phyloP scores from a whole-genome alignment of 1,140 invertebrate species.

The Tribolium madens region DNA sequence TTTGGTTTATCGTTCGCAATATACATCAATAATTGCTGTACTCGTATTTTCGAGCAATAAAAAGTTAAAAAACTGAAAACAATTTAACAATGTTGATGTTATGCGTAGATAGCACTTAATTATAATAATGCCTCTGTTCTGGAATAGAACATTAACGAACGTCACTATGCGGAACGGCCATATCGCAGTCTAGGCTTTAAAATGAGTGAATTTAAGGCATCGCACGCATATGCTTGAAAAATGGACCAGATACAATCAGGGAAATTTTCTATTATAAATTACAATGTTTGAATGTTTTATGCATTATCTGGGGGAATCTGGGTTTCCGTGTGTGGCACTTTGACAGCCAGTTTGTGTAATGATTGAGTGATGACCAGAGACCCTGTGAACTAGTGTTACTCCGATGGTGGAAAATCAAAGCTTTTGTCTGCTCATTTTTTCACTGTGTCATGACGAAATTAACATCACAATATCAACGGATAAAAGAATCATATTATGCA shows the following conservation, averaged over 20 bases:
- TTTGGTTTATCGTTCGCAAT: constrained; percentile 4
- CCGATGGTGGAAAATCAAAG: constrained; percentile 31
- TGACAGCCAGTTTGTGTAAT: constrained; percentile 45
- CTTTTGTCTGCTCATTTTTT: constrained; percentile 42
- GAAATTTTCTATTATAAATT: constrained; percentile 50
- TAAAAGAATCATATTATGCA: too few relatives aligned
- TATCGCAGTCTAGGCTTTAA: constrained; percentile 32
- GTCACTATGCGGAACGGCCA: constrained; percentile 49
- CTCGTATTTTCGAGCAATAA: constrained; percentile 35
- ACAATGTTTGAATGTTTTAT: constrained; percentile 51
- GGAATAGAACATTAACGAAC: constrained; percentile 51
- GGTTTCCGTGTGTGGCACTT: constrained; percentile 47
- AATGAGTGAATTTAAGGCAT: constrained; percentile 22
- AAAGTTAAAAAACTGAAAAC: constrained; percentile 48
- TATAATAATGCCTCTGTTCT: constrained; percentile 52
- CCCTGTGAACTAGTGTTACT: constrained; percentile 19
- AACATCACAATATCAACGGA: neutral
- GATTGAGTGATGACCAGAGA: constrained; percentile 48
- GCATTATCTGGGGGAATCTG: constrained; percentile 46
- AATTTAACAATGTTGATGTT: constrained; percentile 54
- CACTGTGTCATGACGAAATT: neutral
- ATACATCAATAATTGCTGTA: constrained; percentile 40
- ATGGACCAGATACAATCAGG: constrained; percentile 46
- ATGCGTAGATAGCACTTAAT: constrained; percentile 52
- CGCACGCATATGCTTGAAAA: constrained; percentile 39